A percentile compares a stretch with the other conserved stretches of the same genome.
These are phyloP conservation scores for Lumbricus terrestris DNA, from an alignment of 2,888 invertebrate genomes.

Conservation along the genomic window DNA sequence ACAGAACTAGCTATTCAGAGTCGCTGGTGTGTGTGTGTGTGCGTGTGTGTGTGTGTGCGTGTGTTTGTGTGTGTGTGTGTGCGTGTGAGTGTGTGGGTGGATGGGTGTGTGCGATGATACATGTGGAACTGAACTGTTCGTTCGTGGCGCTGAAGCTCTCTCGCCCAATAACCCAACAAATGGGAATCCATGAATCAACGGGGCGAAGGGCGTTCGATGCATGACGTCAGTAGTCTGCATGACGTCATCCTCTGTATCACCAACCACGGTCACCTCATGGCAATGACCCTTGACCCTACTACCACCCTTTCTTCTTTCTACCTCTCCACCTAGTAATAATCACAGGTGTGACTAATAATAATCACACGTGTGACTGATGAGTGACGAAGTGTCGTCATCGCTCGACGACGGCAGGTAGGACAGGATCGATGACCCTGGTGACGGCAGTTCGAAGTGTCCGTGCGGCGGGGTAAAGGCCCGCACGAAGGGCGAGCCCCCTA, in stretches of 20 bases:
- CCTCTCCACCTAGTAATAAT: neutral
- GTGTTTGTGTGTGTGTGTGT: no score
- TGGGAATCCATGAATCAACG: neutral
- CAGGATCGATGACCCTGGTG: neutral
- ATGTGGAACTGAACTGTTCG: no score
- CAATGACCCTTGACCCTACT: no score
- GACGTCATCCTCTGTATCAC: no score
- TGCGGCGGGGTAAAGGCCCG: neutral
- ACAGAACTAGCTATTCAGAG: no score
- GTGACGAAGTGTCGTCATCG: neutral
- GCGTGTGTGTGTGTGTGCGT: no score
- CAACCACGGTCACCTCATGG: no score
- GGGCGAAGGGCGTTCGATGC: neutral
- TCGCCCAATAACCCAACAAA: neutral
- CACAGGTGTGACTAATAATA: conserved; percentile 10
- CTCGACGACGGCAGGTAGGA: conserved; percentile 9
- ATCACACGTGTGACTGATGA: conserved; percentile 15
- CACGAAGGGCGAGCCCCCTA: conserved; percentile 4
- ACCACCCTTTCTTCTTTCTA: no score
- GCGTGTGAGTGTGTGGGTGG: no score
- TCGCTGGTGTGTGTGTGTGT: no score
- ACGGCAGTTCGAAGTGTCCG: neutral
- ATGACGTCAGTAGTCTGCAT: neutral
- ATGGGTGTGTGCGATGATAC: neutral
- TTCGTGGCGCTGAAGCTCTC: neutral